phyloP scores from a whole-genome alignment of 1,140 invertebrate genomes.

The Euura lappo region DNA sequence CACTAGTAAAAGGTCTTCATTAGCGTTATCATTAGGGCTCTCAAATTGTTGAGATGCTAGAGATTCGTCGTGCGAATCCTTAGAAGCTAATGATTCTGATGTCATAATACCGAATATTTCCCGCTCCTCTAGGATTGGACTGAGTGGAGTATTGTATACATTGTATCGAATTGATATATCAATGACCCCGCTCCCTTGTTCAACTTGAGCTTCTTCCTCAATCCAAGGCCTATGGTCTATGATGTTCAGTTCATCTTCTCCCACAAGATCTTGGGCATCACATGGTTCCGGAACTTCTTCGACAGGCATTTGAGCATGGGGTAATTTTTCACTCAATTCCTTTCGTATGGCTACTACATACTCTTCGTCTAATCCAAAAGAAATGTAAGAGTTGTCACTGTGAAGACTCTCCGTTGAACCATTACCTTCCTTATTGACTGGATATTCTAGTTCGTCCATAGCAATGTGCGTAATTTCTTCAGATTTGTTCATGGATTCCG shows the following conservation, averaged over 20 bases:
- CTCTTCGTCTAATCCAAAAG: slow-evolving; percentile 71
- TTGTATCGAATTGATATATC: slow-evolving; percentile 63
- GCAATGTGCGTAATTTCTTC: slow-evolving; percentile 29
- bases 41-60: slow-evolving; percentile 46
- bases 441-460: slow-evolving; percentile 17
- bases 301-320: slow-evolving; percentile 67
- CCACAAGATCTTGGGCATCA: slow-evolving; percentile 49
- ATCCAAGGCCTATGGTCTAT: slow-evolving; percentile 40
- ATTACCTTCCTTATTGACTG: slow-evolving; percentile 50
- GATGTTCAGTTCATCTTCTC: slow-evolving; percentile 32
- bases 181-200: slow-evolving; percentile 45
- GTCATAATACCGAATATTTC: slow-evolving; percentile 48
- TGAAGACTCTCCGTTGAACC: slow-evolving; percentile 54
- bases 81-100: slow-evolving; percentile 49
- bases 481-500: no score
- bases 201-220: slow-evolving; percentile 43
- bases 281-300: slow-evolving; percentile 49
- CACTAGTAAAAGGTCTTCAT: slow-evolving; percentile 63
- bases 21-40: slow-evolving; percentile 25
- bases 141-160: slow-evolving; percentile 64
- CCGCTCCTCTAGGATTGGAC: slow-evolving; percentile 70
- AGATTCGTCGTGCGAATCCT: slow-evolving; percentile 48
- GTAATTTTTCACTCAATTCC: slow-evolving; percentile 73
- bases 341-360: slow-evolving; percentile 73
- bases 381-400: slow-evolving; percentile 63